Evolutionary conservation across 2,797 vertebrate genomes (phyloP).

Genomic region (Coregonus suidteri): DNA sequence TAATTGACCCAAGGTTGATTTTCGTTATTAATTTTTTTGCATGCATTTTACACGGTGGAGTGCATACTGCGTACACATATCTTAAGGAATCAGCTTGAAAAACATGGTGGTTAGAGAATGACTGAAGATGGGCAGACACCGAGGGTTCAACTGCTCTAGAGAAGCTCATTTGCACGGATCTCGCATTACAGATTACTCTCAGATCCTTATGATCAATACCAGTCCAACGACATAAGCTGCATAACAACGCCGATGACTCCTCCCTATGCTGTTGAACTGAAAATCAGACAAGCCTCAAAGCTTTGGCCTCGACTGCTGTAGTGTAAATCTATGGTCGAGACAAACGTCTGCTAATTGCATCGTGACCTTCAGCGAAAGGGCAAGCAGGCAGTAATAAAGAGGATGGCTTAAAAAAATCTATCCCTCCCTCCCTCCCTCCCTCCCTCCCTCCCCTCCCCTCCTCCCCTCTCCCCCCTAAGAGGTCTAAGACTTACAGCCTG

Average conservation of each 20-base stretch:
- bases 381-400: neutral
- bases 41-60: too few relatives aligned
- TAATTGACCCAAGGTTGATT: too few relatives aligned
- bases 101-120: neutral
- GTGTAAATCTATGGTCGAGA: neutral
- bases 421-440: neutral
- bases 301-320: neutral
- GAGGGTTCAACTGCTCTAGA: neutral
- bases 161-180: neutral
- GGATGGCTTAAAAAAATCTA: neutral
- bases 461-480: too few relatives aligned
- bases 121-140: neutral
- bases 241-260: neutral
- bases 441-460: neutral
- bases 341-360: neutral
- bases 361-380: slow-evolving; percentile 7
- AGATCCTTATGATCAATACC: neutral
- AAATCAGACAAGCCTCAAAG: neutral
- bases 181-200: neutral
- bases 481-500: too few relatives aligned
- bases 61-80: neutral
- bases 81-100: neutral
- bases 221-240: too few relatives aligned
- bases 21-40: too few relatives aligned
- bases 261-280: too few relatives aligned